Evolutionary conservation across 1,140 invertebrate species (phyloP).

Genomic region (Trichonephila clavata): DNA sequence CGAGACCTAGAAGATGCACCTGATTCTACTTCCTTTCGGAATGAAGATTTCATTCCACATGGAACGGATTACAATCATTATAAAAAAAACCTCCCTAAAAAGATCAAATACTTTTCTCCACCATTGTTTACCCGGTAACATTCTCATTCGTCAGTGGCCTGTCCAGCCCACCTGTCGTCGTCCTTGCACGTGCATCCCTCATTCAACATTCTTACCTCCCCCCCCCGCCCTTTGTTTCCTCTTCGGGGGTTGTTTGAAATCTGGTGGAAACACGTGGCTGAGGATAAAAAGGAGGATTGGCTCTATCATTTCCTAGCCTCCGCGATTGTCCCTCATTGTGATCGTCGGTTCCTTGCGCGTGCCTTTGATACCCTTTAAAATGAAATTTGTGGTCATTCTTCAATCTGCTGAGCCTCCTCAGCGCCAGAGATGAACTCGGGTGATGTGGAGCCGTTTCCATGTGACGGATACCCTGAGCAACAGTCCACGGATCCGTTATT

Average conservation of each 20-base stretch:
- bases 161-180: background rate
- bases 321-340: background rate
- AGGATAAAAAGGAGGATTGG: constrained; percentile 13
- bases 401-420: background rate
- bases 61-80: background rate
- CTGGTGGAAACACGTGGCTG: background rate
- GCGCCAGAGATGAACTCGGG: too few relatives aligned
- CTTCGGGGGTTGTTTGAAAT: background rate
- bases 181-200: background rate
- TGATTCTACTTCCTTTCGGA: background rate
- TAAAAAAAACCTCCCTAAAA: background rate
- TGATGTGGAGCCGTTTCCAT: too few relatives aligned
- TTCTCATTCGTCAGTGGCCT: background rate
- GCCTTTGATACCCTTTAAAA: background rate
- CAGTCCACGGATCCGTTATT: too few relatives aligned
- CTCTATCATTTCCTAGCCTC: background rate
- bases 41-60: background rate
- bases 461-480: too few relatives aligned
- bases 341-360: background rate
- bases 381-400: background rate
- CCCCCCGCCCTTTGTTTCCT: background rate
- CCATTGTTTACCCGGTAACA: constrained; percentile 3
- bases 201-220: background rate
- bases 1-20: background rate
- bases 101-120: background rate